These are phyloP conservation scores for Brachynemurus nebulosus DNA, from an alignment of 2,888 invertebrate genomes.

Conservation along the genomic window DNA sequence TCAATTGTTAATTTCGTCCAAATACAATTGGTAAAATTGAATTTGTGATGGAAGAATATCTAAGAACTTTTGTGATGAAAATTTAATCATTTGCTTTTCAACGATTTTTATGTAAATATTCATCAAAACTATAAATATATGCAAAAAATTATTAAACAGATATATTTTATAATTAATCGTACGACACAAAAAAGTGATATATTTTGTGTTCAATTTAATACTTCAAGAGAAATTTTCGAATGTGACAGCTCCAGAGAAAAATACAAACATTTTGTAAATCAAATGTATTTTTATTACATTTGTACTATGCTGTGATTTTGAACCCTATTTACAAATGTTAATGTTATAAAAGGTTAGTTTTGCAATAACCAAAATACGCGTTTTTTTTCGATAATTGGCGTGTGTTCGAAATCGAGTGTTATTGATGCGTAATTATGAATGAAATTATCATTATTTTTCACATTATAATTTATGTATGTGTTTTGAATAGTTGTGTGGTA, in stretches of 20 bases:
- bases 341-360: slow-evolving; percentile 8
- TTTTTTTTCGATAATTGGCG: neutral
- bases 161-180: no score
- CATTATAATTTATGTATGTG: neutral
- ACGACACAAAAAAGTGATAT: slow-evolving; percentile 1
- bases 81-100: neutral
- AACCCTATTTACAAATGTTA: neutral
- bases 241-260: slow-evolving; percentile 3
- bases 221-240: slow-evolving; percentile 5
- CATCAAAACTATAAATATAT: no score
- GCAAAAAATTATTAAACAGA: no score
- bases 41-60: slow-evolving; percentile 1
- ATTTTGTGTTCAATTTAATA: no score
- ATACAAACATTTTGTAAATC: slow-evolving; percentile 1
- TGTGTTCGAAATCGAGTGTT: slow-evolving; percentile 1
- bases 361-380: neutral
- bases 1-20: neutral
- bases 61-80: neutral
- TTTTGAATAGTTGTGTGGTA: slow-evolving; percentile 42
- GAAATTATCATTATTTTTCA: neutral
- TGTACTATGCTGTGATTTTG: slow-evolving; percentile 5
- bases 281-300: slow-evolving; percentile 8
- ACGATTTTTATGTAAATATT: slow-evolving; percentile 1
- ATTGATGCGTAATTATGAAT: neutral
- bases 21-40: neutral